Evolutionary conservation across 2,797 vertebrate species (phyloP), one percentile per base, ranked within the genome.

Genomic region (Cynopterus sphinx): DNA sequence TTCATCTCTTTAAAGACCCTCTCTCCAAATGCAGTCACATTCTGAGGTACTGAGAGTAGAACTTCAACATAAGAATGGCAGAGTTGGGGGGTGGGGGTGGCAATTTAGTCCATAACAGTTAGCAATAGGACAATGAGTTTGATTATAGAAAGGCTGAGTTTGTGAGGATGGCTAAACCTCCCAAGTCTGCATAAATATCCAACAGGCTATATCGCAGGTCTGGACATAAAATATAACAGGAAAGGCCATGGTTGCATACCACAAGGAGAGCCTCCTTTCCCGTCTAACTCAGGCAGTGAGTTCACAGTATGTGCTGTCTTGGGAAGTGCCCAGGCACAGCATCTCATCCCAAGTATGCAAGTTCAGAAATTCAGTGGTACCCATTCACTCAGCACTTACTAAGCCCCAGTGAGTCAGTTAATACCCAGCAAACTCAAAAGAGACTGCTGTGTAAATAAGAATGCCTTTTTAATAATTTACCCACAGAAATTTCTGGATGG

Each of bases 201-300:
- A 39, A 33, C 17, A 53, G 51, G 10, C 36, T 19, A 51, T 26
- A 51, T 9, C 16, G 21, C 16, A 46, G 59, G 51, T 36, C 28
- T 24, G 36, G 28, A 4, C 51, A 63, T 65, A 31, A 46, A 83
- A 36, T 16, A 49, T 49, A 15, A 33, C 26, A 43, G 53, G 22
- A 5, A 41, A 49, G 59, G 70, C 67, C 31, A 9, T 36, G 31
- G 51, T 17, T 26, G 24, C 24, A 19, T 5, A 1, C 36, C 4
- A 16, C 26, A 46, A 26, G 53, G n/a, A 15, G 7, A 41, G 19
- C 21, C 61, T 70, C 49, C 55, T 4, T 4, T 7, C 5, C 21
- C 2, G 3, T 57, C 31, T 2, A 2, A 16, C n/a, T 24, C 10
- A 17, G 59, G 59, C 28, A 8, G 8, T 8, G 26, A 17, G 1